Evolutionary conservation across 1,140 invertebrate species (phyloP).

Genomic region (Wiebesia pumilae): DNA sequence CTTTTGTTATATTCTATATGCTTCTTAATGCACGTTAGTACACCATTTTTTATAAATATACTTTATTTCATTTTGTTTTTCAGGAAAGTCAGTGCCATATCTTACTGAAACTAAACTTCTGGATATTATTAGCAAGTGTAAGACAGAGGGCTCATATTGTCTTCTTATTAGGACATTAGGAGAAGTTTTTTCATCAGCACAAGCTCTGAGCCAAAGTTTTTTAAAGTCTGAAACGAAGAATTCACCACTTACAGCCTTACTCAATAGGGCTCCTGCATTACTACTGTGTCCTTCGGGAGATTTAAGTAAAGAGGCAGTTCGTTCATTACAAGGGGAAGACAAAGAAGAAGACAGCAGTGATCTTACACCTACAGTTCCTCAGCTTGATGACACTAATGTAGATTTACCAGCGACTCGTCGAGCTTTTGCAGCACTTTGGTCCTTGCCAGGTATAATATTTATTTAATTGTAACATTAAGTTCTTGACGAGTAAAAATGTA

Average conservation of each 20-base stretch:
- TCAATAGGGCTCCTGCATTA: conserved; percentile 73
- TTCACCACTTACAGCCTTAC: conserved; percentile 71
- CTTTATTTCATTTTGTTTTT: conserved; percentile 34
- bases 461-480: conserved; percentile 45
- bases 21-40: neutral
- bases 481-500: neutral
- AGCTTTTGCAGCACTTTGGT: conserved; percentile 78
- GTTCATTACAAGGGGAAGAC: conserved; percentile 86
- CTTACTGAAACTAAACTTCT: conserved; percentile 81
- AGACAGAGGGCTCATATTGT: conserved; percentile 79
- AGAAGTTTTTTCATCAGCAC: conserved; percentile 83
- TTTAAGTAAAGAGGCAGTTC: conserved; percentile 81
- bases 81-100: conserved; percentile 75
- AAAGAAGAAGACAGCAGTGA: conserved; percentile 86
- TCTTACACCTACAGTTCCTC: conserved; percentile 75
- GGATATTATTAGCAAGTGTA: conserved; percentile 81
- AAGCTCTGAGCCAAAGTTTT: conserved; percentile 83
- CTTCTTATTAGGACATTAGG: conserved; percentile 81
- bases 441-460: conserved; percentile 68
- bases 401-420: conserved; percentile 80
- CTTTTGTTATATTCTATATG: neutral
- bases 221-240: conserved; percentile 72
- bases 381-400: conserved; percentile 74
- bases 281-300: conserved; percentile 68
- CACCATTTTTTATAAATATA: neutral